A percentile compares a stretch with the other conserved stretches of the same genome.
phyloP scores from a whole-genome alignment of 1,140 invertebrate species.

The Lordiphosa stackelbergi region DNA sequence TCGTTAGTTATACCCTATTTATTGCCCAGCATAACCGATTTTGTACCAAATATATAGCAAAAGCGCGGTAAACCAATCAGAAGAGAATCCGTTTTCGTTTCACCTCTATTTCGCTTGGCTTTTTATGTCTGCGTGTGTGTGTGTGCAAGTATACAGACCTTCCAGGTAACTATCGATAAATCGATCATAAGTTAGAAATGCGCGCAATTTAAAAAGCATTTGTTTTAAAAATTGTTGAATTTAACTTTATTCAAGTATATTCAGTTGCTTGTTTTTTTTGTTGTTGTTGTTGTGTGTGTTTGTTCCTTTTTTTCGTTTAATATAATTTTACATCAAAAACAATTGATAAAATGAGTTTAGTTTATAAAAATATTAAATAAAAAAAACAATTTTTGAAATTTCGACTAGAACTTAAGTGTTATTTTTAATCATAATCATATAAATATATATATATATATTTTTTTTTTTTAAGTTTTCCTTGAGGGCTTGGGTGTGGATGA shows the following conservation, averaged over 20 bases:
- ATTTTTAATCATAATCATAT: constrained; percentile 41
- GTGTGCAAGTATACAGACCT: no score
- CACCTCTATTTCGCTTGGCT: no score
- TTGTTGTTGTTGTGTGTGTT: constrained; percentile 26
- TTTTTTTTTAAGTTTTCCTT: constrained; percentile 23
- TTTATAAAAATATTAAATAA: constrained; percentile 23
- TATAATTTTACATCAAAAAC: constrained; percentile 65
- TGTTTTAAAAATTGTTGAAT: constrained; percentile 68
- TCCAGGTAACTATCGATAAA: no score
- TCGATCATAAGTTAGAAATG: neutral
- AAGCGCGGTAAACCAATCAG: no score
- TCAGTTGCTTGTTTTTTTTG: constrained; percentile 51
- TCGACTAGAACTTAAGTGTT: constrained; percentile 76
- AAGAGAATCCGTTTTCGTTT: no score
- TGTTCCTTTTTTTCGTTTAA: constrained; percentile 34
- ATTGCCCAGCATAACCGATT: no score
- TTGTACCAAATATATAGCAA: no score
- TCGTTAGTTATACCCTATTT: no score
- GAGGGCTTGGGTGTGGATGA: constrained; percentile 18
- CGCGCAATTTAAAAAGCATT: constrained; percentile 11
- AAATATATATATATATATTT: constrained; percentile 34
- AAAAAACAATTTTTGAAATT: constrained; percentile 73
- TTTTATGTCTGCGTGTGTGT: no score
- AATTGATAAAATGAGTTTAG: constrained; percentile 39
- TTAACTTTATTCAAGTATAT: constrained; percentile 76